Conservation (phyloP, 2,797 vertebrate species). For the Sphaeramia orbicularis region DNA sequence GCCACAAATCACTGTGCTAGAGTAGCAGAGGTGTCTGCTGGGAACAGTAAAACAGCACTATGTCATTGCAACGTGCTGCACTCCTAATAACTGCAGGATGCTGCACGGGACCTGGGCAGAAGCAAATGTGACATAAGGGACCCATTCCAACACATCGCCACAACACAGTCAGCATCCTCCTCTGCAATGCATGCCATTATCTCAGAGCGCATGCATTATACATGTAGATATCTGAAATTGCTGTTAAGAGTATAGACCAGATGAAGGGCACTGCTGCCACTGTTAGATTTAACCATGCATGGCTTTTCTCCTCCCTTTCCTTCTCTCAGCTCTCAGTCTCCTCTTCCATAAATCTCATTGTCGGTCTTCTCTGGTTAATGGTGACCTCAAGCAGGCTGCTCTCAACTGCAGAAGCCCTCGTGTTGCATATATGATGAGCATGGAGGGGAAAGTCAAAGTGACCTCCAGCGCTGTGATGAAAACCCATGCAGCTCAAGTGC, state of each 20-base stretch:
- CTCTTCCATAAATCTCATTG: slow-evolving; percentile 77
- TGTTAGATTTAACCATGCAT: slow-evolving; percentile 68
- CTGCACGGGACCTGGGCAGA: slow-evolving; percentile 54
- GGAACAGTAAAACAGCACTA: slow-evolving; percentile 72
- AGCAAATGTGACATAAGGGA: slow-evolving; percentile 74
- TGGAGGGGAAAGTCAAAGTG: slow-evolving; percentile 75
- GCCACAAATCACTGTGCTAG: slow-evolving; percentile 70
- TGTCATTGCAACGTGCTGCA: slow-evolving; percentile 63
- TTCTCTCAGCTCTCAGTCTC: slow-evolving; percentile 46
- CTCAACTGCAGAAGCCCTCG: slow-evolving; percentile 54
- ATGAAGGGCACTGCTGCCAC: slow-evolving; percentile 69
- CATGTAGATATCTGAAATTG: slow-evolving; percentile 79
- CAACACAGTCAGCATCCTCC: slow-evolving; percentile 70
- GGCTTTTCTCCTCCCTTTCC: slow-evolving; percentile 55
- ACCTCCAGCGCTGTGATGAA: slow-evolving; percentile 81
- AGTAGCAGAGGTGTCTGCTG: slow-evolving; percentile 49
- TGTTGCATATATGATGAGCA: slow-evolving; percentile 79
- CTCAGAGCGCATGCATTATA: slow-evolving; percentile 76
- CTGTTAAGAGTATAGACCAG: slow-evolving; percentile 71
- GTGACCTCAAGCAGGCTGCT: slow-evolving; percentile 72
- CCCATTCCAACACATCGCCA: slow-evolving; percentile 72
- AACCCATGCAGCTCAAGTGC: slow-evolving; percentile 75
- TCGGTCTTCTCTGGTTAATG: slow-evolving; percentile 71
- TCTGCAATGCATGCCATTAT: slow-evolving; percentile 73
- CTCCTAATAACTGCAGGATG: slow-evolving; percentile 74